Evolutionary conservation across 2,888 invertebrate species (phyloP), one percentile per base, ranked within the genome.

Genomic region (Muscina levida): DNA sequence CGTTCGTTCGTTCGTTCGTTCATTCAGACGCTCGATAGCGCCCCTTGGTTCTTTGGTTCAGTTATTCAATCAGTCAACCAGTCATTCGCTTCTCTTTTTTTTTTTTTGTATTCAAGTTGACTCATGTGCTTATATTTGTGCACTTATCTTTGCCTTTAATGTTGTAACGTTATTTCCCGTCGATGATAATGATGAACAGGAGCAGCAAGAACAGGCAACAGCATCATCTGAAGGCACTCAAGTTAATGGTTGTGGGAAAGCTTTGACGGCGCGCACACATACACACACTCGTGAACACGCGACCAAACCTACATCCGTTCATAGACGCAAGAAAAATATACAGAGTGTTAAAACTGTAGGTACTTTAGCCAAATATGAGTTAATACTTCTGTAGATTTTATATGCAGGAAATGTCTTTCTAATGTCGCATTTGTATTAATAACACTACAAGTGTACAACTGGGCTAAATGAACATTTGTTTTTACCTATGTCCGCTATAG

Each of bases 91-190:
- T 48, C 11, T 10, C 48, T 13, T 71, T 71, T 65, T 42, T 62
- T 22, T 42, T 42, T 62, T 62, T 62, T 67, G 77, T 71, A 73
- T 76, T 79, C 72, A 76, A 71, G 67, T 77, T 77, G 77, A 77
- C 80, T 77, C 72, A 73, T 57, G 67, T 80, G 77, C 67, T 80
- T 80, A 73, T 71, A 70, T 81, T 74, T 74, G 74, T 77, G 77
- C 77, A 77, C 74, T 77, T 81, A 81, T 81, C 74, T 67, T 62
- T 74, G 74, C 71, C 77, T 74, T 77, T 77, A 77, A 77, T 81
- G 74, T 68, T 81, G 62, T 53, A 77, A 77, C 81, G 77, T 81
- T 81, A 81, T 81, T 77, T 77, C 71, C 67, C 71, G 77, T 62
- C 31, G 72, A 72, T 74, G 77, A 74, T 81, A 74, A 77, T 74